Conservation (phyloP, 2,888 invertebrate species). For the Rhagonycha lutea region DNA sequence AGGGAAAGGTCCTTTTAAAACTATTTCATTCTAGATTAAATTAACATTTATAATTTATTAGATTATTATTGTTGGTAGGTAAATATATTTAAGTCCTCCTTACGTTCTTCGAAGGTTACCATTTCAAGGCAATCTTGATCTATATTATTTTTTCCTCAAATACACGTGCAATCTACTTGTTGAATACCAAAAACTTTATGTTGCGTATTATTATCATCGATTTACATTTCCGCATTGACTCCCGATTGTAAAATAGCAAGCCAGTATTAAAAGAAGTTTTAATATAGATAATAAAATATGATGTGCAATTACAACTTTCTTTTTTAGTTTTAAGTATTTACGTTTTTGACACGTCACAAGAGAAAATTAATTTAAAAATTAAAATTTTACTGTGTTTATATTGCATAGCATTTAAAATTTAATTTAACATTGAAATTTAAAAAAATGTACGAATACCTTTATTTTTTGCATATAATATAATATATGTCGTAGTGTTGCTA, state of each 20-base stretch:
- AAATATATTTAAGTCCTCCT: not conserved
- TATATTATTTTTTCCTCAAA: not conserved
- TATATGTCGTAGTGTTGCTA: not conserved
- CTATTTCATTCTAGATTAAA: not conserved
- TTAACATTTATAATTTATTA: not conserved
- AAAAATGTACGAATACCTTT: not conserved
- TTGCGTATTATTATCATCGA: not conserved
- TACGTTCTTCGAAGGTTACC: not conserved
- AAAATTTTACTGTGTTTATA: not conserved
- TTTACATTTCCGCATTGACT: not conserved
- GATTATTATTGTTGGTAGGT: not conserved
- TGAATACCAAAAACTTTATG: not conserved
- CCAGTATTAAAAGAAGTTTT: not conserved
- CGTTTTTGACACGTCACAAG: not conserved
- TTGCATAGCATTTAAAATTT: not conserved
- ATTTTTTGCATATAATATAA: not conserved
- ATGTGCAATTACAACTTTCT: not conserved
- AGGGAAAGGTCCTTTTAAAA: not conserved
- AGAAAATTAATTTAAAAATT: not conserved
- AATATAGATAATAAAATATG: not conserved
- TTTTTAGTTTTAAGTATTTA: not conserved
- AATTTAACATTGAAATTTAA: not conserved
- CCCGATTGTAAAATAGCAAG: not conserved
- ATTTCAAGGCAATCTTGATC: conserved; percentile 1
- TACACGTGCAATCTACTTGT: not conserved